Base-by-base conservation (phyloP, 2,113 vertebrate species). In the Alces alces region DNA sequence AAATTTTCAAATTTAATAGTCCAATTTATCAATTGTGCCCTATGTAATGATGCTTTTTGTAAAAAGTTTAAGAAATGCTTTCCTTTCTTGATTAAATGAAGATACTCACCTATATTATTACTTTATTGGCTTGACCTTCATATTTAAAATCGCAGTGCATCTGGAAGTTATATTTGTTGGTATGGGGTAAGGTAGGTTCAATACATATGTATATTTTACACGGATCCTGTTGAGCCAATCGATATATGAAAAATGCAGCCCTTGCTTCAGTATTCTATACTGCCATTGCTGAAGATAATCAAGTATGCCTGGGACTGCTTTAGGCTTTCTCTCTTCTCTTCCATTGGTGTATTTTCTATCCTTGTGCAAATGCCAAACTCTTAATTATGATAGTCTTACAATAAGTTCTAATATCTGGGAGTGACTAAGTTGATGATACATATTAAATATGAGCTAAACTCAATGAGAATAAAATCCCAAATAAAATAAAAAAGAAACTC, bases 201-300 rank as follows among this genome's bases (percentile, higher is more conserved):
- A n/a, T 79, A 23, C 19, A 47, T 13, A 30, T 52, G 30, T 52
- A n/a, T n/a, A 52, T 52, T 45, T 33, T 88, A 2, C 55, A 55
- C 0, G 1, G 8, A 61, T 23, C 54, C 7, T 50, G 0, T 7
- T 10, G 8, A 79, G 8, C 13, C 55, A 97, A 11, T 1, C n/a
- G 1, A 30, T 28, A 5, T 16, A 43, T 84, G 55, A 10, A 60
- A 54, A 84, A 47, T 45, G 8, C 6, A 82, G 21, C 73, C 11
- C 3, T 89, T 86, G 57, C 23, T 54, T 83, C 30, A 8, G 14
- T 60, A 7, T 8, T 6, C 47, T 66, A 1, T 6, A 52, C 6
- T 27, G 28, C 16, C 11, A n/a, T 23, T 1, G 45, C 84, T 45
- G 30, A 76, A 78, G 30, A 30, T 57, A 86, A 55, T 89, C 50